These are phyloP conservation scores for Plutomurus gul DNA, from an alignment of 1,140 invertebrate genomes.

Conservation along the genomic window DNA sequence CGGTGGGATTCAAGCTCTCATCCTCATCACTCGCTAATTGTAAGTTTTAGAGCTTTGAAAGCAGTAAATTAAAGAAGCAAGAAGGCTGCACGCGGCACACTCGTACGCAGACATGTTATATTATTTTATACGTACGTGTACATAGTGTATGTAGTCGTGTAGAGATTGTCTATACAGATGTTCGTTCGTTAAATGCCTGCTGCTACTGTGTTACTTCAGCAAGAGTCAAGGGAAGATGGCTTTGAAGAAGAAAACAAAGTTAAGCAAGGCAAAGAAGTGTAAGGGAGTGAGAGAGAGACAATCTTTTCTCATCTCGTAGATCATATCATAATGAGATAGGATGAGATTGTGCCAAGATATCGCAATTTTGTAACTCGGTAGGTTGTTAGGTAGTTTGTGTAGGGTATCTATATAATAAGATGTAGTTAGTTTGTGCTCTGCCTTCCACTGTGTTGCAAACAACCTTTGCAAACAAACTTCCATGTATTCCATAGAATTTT, in stretches of 20 bases:
- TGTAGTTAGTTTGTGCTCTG: too few species aligned
- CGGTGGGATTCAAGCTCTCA: conserved; percentile 3
- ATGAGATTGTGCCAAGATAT: conserved; percentile 32
- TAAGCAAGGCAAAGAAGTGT: neutral
- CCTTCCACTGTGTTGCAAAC: too few species aligned
- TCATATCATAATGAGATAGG: conserved; percentile 26
- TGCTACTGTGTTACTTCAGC: neutral
- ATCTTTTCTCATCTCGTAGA: conserved; percentile 24
- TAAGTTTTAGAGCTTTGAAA: conserved; percentile 12
- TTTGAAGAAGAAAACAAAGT: conserved; percentile 27
- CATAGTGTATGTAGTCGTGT: neutral
- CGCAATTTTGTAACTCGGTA: conserved; percentile 11
- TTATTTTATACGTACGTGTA: neutral
- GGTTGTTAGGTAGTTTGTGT: neutral
- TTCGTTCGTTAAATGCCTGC: neutral
- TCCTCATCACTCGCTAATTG: conserved; percentile 19
- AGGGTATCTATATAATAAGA: too few species aligned
- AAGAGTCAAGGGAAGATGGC: neutral
- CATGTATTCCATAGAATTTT: too few species aligned
- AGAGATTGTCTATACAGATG: too few species aligned
- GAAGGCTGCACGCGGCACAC: neutral
- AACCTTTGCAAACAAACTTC: too few species aligned
- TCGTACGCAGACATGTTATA: neutral
- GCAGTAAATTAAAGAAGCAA: neutral
- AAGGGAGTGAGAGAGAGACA: conserved; percentile 9